Evolutionary conservation across 2,113 vertebrate genomes (phyloP), one percentile per base, ranked within the genome.

Genomic region (Tetrao urogallus): DNA sequence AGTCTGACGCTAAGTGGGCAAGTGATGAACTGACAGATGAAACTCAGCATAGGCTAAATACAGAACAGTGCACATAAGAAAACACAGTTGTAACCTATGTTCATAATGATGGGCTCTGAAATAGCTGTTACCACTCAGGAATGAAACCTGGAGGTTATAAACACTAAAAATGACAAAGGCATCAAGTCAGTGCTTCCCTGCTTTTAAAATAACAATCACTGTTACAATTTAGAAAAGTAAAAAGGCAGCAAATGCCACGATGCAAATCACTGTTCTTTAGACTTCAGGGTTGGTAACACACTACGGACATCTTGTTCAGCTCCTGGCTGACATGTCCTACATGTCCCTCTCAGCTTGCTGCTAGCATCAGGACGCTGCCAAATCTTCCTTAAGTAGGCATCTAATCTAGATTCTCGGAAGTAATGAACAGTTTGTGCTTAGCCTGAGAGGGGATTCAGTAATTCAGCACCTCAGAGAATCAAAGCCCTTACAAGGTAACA

Each of bases 221-320:
- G 32, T 34, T 82, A 82, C 1, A 0, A 78, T 38, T 61, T 20
- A 67, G 52, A 61, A 50, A 45, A 73, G 86, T 69, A 74, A 92
- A 4, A 28, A 25, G 32, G 79, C 57, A 82, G 84, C 38, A 45
- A 77, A 83, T 0, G 45, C 32, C 47, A 15, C 20, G 11, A 28
- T 3, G 42, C 54, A 94, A 91, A 96, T 87, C 91, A 47, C 18
- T 30, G 11, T 15, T 43, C 58, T 85, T 85, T 75, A 66, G 67
- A 52, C 63, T 88, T 72, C 11, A 54, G 54, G 54, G 38, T 6
- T 48, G 75, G 42, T 69, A 85, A 76, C 7, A 22, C 42, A 69
- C 8, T 9, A 30, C 30, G 48, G 84, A 54, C 58, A 91, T 40
- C 78, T 67, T 3, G 9, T 47, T 38, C 77, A 87, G 86, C 70